Conservation (phyloP, 2,113 vertebrate species). For the Pelvicachromis taeniatus region DNA sequence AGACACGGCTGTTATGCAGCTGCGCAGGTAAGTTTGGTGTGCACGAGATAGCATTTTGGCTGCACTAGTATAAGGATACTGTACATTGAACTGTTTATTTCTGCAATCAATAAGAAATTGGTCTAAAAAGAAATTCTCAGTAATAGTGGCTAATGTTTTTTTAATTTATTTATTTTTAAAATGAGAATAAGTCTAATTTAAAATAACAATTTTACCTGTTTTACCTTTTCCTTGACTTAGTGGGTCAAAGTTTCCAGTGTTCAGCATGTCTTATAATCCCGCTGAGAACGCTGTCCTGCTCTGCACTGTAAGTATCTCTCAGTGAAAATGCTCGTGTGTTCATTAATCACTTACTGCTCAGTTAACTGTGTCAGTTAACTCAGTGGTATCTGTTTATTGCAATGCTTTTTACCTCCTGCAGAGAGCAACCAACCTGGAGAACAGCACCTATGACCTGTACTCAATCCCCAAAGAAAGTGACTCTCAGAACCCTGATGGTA, state of each 20-base stretch:
- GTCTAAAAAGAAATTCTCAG: neutral
- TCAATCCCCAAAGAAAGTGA: slow-evolving; percentile 94
- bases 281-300: slow-evolving; percentile 94
- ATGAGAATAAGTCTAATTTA: neutral
- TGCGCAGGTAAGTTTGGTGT: slow-evolving; percentile 77
- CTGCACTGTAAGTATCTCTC: slow-evolving; percentile 81
- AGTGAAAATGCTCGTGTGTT: neutral
- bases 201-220: neutral
- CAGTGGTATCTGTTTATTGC: neutral
- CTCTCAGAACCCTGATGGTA: slow-evolving; percentile 96
- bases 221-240: slow-evolving; percentile 49
- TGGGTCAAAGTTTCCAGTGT: slow-evolving; percentile 95
- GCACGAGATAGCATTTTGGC: neutral
- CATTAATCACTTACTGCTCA: neutral
- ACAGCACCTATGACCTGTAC: slow-evolving; percentile 96
- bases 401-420: slow-evolving; percentile 43
- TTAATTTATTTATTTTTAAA: no score
- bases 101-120: neutral
- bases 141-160: neutral
- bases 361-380: fast-evolving
- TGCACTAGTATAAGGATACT: neutral
- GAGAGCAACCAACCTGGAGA: slow-evolving; percentile 96
- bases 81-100: neutral
- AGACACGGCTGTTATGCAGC: slow-evolving; percentile 94
- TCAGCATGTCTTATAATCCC: slow-evolving; percentile 97